Evolutionary conservation across 2,888 invertebrate species (phyloP), one percentile per base, ranked within the genome.

Genomic region (Leptinotarsa rubiginosa): DNA sequence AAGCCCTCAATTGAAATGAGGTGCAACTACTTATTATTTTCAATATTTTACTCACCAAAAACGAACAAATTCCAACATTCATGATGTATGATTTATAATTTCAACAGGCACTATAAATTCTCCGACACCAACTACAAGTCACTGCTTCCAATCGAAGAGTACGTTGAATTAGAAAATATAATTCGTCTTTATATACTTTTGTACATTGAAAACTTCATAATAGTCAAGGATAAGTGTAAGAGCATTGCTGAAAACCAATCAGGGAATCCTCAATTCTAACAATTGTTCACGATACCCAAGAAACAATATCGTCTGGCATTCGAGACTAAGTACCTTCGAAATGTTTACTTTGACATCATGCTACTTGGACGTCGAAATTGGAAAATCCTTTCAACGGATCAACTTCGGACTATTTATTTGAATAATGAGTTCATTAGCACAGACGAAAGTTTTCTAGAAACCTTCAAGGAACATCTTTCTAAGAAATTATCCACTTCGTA

Each of bases 111-210:
- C 22, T 22, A 2, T 1, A 5, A 59, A 59, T 4, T 16, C 13
- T 20, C 54, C 3, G 18, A 15, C 15, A n/a, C n/a, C 1, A 54
- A 25, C 59, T 59, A 25, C 59, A 59, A 59, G 25, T 3, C 25
- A 59, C 25, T 13, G 25, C 22, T 31, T 16, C 22, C 2, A 59
- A 15, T 4, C 2, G 13, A 20, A 18, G 20, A 54, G n/a, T 54
- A 54, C 20, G 54, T 20, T 54, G 54, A 20, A n/a, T 54, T 18
- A 2, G 7, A 13, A 18, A 59, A 22, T 15, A 59, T 25, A 16
- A 59, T 59, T 12, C 3, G 5, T 59, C 59, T 59, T 59, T 59
- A 59, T 59, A 59, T 59, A 59, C 59, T 10, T 59, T 25, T 31
- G 31, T 59, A 25, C 25, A 25, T 59, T 59, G 59, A n/a, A 59